Percentiles rank a stretch among this genome's conserved stretches.
Evolutionary conservation across 53 echinoderm and acorn worm genomes (phyloP).

Genomic region (Echinometra lucunter): DNA sequence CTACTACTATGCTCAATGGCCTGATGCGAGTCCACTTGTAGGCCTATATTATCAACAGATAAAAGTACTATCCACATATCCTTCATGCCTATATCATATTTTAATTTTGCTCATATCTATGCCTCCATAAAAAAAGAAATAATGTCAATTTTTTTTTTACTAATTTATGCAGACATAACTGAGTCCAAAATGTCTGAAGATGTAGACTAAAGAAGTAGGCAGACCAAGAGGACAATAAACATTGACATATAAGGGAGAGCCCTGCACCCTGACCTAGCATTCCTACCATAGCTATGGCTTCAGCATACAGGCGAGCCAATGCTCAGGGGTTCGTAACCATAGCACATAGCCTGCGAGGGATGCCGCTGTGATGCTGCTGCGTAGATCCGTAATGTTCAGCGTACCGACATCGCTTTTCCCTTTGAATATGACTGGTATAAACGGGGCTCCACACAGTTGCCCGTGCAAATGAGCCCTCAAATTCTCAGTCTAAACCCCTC

Average conservation of each 20-base stretch:
- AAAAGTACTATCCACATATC: too few relatives aligned
- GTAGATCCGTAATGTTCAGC: not conserved
- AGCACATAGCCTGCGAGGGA: not conserved
- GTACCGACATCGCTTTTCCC: not conserved
- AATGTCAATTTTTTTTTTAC: not conserved
- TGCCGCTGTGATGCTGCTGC: not conserved
- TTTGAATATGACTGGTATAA: not conserved
- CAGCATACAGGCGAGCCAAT: not conserved
- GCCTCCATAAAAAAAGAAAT: not conserved
- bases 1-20: not conserved
- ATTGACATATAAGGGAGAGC: slow-evolving; percentile 83
- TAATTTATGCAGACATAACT: not conserved
- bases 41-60: too few relatives aligned
- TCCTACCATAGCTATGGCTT: slow-evolving; percentile 60
- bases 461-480: too few relatives aligned
- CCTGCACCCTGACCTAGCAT: slow-evolving; percentile 45
- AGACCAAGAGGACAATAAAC: slow-evolving; percentile 69
- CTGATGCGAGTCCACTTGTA: too few relatives aligned
- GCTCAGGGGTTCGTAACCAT: not conserved
- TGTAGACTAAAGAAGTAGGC: not conserved
- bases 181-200: not conserved
- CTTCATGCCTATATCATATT: not conserved
- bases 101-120: too few relatives aligned
- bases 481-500: too few relatives aligned
- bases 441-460: too few relatives aligned